A percentile compares a stretch with the other conserved stretches of the same genome.
These are phyloP conservation scores for Lasiurus borealis DNA, from an alignment of 2,113 vertebrate species.

Conservation along the genomic window DNA sequence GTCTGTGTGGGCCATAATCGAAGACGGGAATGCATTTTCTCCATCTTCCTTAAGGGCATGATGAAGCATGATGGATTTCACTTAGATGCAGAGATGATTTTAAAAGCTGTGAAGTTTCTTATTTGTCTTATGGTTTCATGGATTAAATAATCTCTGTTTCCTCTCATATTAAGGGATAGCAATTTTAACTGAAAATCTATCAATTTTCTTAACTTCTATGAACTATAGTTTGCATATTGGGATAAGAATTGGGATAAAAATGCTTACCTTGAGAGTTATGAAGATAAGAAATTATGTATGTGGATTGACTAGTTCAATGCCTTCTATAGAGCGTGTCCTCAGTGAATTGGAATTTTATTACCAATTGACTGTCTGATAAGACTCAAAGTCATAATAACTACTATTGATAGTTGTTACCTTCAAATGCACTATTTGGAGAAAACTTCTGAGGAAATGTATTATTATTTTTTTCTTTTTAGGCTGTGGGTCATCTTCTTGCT, in stretches of 20 bases:
- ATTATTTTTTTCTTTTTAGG: conserved; percentile 86
- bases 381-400: not conserved
- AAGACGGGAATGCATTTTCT: not conserved
- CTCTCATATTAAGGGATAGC: conserved; percentile 45
- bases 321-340: not conserved
- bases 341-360: not conserved
- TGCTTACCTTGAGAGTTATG: not conserved
- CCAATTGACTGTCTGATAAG: not conserved
- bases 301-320: not conserved
- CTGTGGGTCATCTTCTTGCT: conserved; percentile 92
- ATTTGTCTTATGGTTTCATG: conserved; percentile 51
- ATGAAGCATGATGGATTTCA: conserved; percentile 38
- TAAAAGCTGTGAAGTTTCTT: conserved; percentile 45
- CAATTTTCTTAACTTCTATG: conserved; percentile 40
- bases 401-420: not conserved
- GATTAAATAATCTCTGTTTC: conserved; percentile 45
- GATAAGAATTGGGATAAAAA: conserved; percentile 18
- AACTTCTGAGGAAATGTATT: not conserved
- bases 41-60: conserved; percentile 13
- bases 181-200: conserved; percentile 31
- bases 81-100: conserved; percentile 54
- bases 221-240: conserved; percentile 26
- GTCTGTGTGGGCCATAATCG: not conserved
- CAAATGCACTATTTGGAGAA: conserved; percentile 1
- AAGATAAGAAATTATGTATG: not conserved